A percentile compares a stretch with the other conserved stretches of the same genome.
Conservation (phyloP, 1,140 invertebrate species). For the Periplaneta americana region DNA sequence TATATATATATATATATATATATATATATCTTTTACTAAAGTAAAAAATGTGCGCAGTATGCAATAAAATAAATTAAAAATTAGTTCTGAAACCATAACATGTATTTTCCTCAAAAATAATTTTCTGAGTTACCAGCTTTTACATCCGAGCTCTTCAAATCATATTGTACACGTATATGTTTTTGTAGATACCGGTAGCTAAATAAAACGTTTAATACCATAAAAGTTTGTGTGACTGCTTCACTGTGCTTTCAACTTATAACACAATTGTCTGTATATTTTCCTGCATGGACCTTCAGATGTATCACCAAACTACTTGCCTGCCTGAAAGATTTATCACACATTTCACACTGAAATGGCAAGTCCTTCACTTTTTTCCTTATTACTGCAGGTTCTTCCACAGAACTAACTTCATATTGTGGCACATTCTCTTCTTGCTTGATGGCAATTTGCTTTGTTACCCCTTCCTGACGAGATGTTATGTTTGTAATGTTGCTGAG, state of each 20-base stretch:
- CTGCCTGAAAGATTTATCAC: constrained; percentile 6
- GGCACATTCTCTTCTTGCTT: not conserved
- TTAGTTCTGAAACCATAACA: too few species aligned
- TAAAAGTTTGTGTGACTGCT: not conserved
- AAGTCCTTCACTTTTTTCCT: not conserved
- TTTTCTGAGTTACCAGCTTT: too few species aligned
- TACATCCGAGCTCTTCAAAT: too few species aligned
- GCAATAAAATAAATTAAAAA: too few species aligned
- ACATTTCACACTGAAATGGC: not conserved
- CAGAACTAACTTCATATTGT: not conserved
- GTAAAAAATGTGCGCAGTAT: too few species aligned
- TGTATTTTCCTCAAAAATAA: too few species aligned
- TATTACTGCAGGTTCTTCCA: not conserved
- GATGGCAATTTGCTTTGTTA: not conserved
- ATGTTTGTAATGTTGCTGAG: not conserved
- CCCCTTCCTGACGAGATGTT: not conserved
- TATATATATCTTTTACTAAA: too few species aligned
- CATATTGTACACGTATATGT: too few species aligned
- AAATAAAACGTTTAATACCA: not conserved
- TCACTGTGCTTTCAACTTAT: not conserved
- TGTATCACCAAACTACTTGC: constrained; percentile 10
- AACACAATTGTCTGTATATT: not conserved
- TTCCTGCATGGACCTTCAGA: constrained; percentile 3
- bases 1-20: too few species aligned
- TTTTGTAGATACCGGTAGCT: too few species aligned